Evolutionary conservation across 2,888 invertebrate species (phyloP).

Genomic region (Ophion ellenae): DNA sequence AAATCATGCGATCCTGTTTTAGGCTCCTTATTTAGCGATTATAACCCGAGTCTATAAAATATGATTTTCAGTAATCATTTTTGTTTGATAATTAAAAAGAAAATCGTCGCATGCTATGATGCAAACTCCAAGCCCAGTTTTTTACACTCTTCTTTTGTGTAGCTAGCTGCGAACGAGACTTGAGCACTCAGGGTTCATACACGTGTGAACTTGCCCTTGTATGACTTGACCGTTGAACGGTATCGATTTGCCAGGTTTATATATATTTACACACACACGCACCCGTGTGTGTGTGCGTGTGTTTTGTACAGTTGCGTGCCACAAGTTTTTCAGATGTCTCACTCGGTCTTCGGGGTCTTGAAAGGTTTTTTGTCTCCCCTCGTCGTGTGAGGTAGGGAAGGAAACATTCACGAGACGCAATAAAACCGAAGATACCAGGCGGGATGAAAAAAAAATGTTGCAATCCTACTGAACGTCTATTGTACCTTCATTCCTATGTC

Average conservation of each 20-base stretch:
- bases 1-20: neutral
- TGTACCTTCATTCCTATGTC: no score
- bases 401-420: neutral
- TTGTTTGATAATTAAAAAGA: no score
- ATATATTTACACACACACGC: neutral
- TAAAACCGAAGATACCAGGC: no score
- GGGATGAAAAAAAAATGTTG: no score
- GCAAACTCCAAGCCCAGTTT: neutral
- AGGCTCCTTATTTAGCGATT: no score
- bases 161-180: neutral
- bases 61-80: no score
- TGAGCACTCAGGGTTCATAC: neutral
- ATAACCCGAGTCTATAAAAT: no score
- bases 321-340: slow-evolving; percentile 33
- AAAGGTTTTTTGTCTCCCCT: slow-evolving; percentile 5
- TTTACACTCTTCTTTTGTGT: neutral
- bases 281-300: no score
- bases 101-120: no score
- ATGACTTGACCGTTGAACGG: slow-evolving; percentile 27
- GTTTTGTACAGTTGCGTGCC: slow-evolving; percentile 24
- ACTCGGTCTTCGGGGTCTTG: slow-evolving; percentile 15
- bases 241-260: slow-evolving; percentile 35
- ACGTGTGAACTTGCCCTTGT: slow-evolving; percentile 4
- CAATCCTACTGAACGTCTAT: no score
- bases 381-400: slow-evolving; percentile 7